Evolutionary conservation across 2,797 vertebrate species (phyloP).

Genomic region (Aeoliscus strigatus): DNA sequence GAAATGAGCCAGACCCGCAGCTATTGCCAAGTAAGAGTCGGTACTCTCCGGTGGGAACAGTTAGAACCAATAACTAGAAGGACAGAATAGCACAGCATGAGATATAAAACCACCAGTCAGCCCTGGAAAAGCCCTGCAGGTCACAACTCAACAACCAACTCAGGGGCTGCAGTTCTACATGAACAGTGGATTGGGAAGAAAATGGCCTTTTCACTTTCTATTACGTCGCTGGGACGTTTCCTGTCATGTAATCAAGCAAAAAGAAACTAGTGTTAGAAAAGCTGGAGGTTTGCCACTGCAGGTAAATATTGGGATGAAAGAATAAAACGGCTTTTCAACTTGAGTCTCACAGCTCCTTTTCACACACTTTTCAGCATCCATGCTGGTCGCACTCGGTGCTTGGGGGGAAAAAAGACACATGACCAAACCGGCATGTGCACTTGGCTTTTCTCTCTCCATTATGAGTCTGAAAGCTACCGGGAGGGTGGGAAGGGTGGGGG

Average conservation of each 20-base stretch:
- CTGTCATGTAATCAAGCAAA: conserved; percentile 7
- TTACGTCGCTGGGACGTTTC: background rate
- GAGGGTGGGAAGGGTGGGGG: no score
- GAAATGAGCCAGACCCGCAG: conserved; percentile 33
- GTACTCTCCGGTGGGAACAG: conserved; percentile 29
- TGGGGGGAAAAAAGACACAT: conserved; percentile 4
- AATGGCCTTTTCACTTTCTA: conserved; percentile 3
- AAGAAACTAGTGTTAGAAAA: conserved; percentile 1
- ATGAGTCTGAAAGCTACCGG: conserved; percentile 32
- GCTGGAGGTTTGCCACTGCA: conserved; percentile 8
- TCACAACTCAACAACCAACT: conserved; percentile 21
- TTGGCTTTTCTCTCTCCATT: conserved; percentile 46
- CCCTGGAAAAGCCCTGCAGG: conserved; percentile 14
- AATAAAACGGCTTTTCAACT: no score
- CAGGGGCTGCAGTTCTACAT: conserved; percentile 5
- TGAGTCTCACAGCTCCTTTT: background rate
- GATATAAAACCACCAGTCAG: conserved; percentile 23
- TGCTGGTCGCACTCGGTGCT: conserved; percentile 3
- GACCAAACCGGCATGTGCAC: conserved; percentile 28
- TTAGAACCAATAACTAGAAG: conserved; percentile 42
- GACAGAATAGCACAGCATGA: conserved; percentile 19
- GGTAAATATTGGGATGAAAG: no score
- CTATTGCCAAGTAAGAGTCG: conserved; percentile 25
- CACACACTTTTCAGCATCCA: conserved; percentile 1
- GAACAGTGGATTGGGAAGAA: no score